Evolutionary conservation across 2,888 invertebrate species (phyloP).

Genomic region (Acanthosepion esculentum): DNA sequence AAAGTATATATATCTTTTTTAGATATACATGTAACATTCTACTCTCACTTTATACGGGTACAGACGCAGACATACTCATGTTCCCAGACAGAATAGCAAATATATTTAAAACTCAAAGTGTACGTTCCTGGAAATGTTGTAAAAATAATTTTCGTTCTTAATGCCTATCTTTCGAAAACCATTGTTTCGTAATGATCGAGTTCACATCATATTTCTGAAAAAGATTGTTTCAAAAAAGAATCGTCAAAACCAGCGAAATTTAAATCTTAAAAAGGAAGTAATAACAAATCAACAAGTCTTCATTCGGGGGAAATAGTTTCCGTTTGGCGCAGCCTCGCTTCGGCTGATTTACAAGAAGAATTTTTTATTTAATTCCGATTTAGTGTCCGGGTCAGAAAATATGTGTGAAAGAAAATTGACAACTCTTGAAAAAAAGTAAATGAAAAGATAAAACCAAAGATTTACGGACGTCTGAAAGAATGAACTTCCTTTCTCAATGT

Average conservation of each 20-base stretch:
- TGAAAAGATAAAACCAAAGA: neutral
- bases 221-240: neutral
- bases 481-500: neutral
- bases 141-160: no score
- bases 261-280: neutral
- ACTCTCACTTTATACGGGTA: no score
- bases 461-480: neutral
- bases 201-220: neutral
- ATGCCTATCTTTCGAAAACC: no score
- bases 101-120: no score
- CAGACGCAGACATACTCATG: no score
- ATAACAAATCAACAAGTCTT: neutral
- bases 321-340: neutral
- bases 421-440: neutral
- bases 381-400: neutral
- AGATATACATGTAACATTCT: no score
- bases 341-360: neutral
- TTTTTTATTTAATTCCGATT: neutral
- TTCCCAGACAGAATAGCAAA: no score
- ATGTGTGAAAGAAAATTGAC: neutral
- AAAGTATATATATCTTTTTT: no score
- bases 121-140: no score
- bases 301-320: neutral
- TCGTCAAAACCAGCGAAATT: neutral
- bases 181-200: neutral